phyloP scores from a whole-genome alignment of 1,140 invertebrate species.

The Zelostemma sp. region DNA sequence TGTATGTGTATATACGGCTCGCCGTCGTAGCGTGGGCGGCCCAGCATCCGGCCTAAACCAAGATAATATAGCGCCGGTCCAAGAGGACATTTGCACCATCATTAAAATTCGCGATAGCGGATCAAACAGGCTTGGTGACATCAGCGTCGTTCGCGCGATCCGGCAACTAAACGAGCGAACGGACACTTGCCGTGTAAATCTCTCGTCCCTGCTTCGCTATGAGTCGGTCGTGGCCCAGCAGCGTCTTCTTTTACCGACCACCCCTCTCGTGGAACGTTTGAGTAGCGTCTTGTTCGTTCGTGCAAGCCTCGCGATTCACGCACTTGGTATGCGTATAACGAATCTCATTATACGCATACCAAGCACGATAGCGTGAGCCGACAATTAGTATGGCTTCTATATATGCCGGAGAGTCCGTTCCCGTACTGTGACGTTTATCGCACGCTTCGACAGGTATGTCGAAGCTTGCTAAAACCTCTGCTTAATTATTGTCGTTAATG shows the following conservation, averaged over 20 bases:
- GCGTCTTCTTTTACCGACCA: slow-evolving; percentile 41
- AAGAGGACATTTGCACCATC: slow-evolving; percentile 69
- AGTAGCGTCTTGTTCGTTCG: slow-evolving; percentile 44
- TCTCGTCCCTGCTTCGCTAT: slow-evolving; percentile 30
- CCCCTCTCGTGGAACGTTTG: slow-evolving; percentile 45
- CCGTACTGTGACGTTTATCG: too few species aligned
- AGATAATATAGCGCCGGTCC: slow-evolving; percentile 69
- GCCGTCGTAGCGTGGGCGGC: slow-evolving; percentile 64
- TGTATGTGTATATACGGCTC: slow-evolving; percentile 26
- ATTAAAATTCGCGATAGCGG: slow-evolving; percentile 72
- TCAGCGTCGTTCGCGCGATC: slow-evolving; percentile 66
- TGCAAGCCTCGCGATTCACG: slow-evolving; percentile 54
- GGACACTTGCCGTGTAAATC: slow-evolving; percentile 56
- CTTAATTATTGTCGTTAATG: too few species aligned
- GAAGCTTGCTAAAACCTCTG: too few species aligned
- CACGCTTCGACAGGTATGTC: too few species aligned
- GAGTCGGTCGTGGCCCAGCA: slow-evolving; percentile 22
- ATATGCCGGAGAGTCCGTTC: too few species aligned
- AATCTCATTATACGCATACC: slow-evolving; percentile 42
- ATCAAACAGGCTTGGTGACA: slow-evolving; percentile 69
- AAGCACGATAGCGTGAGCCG: slow-evolving; percentile 54
- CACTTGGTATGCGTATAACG: slow-evolving; percentile 62
- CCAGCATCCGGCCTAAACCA: slow-evolving; percentile 68
- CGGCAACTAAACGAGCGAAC: slow-evolving; percentile 65
- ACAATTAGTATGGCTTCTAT: too few species aligned